A percentile compares a stretch with the other conserved stretches of the same genome.
These are phyloP conservation scores for Pediacus dermestoides DNA, from an alignment of 2,888 invertebrate genomes.

Conservation along the genomic window DNA sequence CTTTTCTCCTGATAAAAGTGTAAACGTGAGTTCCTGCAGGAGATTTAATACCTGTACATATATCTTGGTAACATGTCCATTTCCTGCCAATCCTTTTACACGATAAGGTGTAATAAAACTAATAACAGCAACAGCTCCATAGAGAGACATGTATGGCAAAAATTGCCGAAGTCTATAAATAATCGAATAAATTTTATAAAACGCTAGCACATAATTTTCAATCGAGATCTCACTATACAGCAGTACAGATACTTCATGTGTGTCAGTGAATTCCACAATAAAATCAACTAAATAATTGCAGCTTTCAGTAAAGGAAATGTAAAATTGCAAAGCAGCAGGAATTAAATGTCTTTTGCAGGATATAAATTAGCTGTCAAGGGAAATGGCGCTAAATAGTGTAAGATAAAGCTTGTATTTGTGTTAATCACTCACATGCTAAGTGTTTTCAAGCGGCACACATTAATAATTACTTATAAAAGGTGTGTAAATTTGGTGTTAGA, in stretches of 20 bases:
- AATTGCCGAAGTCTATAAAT: no score
- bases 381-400: conserved; percentile 34
- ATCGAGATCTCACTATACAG: no score
- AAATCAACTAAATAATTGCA: conserved; percentile 31
- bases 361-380: conserved; percentile 34
- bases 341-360: conserved; percentile 32
- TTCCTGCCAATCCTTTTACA: no score
- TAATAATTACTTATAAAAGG: conserved; percentile 9
- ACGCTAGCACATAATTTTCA: no score
- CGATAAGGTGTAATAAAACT: no score
- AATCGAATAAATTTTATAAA: no score
- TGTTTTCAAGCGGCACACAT: conserved; percentile 10
- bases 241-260: conserved; percentile 6
- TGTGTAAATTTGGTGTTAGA: conserved; percentile 11
- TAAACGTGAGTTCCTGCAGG: no score
- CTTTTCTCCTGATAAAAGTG: no score
- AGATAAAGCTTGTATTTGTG: conserved; percentile 32
- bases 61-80: no score
- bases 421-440: conserved; percentile 31
- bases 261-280: conserved; percentile 16
- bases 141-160: no score
- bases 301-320: conserved; percentile 31
- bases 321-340: conserved; percentile 33
- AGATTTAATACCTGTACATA: no score
- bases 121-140: no score